These are phyloP conservation scores for Parthenolecanium corni DNA, from an alignment of 2,888 invertebrate species.

Conservation along the genomic window DNA sequence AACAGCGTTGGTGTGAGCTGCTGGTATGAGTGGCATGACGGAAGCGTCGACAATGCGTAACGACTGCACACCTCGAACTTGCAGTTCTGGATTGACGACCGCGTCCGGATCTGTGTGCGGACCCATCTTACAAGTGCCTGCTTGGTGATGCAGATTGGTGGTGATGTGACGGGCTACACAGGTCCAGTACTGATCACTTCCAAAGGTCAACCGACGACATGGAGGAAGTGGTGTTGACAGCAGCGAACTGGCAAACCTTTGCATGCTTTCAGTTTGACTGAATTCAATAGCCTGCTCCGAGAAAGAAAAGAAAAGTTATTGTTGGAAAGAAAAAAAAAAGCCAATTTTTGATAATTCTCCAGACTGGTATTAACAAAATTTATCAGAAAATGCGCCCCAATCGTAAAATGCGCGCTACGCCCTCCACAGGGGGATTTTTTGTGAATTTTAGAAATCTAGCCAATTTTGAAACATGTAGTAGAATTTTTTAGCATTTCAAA, in stretches of 20 bases:
- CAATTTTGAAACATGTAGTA: too few relatives aligned
- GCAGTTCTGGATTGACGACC: slow-evolving; percentile 52
- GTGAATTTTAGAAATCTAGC: too few relatives aligned
- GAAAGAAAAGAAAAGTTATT: slow-evolving; percentile 12
- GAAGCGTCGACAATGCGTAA: slow-evolving; percentile 67
- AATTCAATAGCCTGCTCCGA: slow-evolving; percentile 39
- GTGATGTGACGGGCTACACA: slow-evolving; percentile 56
- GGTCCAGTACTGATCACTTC: slow-evolving; percentile 56
- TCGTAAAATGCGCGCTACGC: too few relatives aligned
- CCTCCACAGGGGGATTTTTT: too few relatives aligned
- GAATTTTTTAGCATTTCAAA: too few relatives aligned
- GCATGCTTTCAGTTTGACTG: slow-evolving; percentile 42
- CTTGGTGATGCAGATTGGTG: slow-evolving; percentile 49
- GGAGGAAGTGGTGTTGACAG: slow-evolving; percentile 35
- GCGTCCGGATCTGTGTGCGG: slow-evolving; percentile 45
- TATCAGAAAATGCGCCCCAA: too few relatives aligned
- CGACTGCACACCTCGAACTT: slow-evolving; percentile 53
- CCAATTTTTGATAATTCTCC: too few relatives aligned
- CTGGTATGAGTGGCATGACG: slow-evolving; percentile 64
- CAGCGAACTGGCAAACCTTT: slow-evolving; percentile 40
- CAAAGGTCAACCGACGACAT: slow-evolving; percentile 44
- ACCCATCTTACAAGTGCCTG: slow-evolving; percentile 56
- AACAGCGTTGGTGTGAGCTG: slow-evolving; percentile 66
- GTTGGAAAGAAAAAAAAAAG: neutral
- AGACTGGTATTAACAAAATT: too few relatives aligned